Percentiles rank a stretch among this genome's conserved stretches.
phyloP scores from a whole-genome alignment of 2,797 vertebrate genomes.

The Nannoperca australis region DNA sequence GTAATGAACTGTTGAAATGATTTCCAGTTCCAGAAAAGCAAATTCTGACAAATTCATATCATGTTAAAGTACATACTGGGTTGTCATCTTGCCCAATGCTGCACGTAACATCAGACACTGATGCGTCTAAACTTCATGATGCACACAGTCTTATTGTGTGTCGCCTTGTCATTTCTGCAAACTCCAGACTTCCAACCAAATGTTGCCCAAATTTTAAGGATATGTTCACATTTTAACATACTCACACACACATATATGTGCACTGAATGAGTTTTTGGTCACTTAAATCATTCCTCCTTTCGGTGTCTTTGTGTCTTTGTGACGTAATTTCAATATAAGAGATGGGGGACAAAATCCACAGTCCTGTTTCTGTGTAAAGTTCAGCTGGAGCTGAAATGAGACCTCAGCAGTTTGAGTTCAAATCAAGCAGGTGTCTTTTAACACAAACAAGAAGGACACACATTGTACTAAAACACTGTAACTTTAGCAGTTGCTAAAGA shows the following conservation, averaged over 20 bases:
- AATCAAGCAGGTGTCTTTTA: too few relatives aligned
- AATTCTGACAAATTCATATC: not conserved
- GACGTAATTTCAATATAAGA: not conserved
- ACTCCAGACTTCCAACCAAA: too few relatives aligned
- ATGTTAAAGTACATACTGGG: not conserved
- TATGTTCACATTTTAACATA: not conserved
- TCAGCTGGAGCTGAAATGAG: not conserved
- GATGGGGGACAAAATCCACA: not conserved
- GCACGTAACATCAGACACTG: not conserved
- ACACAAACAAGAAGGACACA: not conserved
- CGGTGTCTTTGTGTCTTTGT: too few relatives aligned
- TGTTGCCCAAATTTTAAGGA: not conserved
- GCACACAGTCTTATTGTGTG: not conserved
- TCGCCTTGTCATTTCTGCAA: not conserved
- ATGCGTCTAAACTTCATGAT: not conserved
- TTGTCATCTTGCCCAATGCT: not conserved
- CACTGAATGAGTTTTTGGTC: not conserved
- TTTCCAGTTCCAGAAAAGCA: not conserved
- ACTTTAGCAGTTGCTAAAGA: too few relatives aligned
- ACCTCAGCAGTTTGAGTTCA: not conserved
- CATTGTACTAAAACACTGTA: not conserved
- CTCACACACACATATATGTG: not conserved
- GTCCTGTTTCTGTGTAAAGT: not conserved
- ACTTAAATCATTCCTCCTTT: not conserved
- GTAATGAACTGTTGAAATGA: too few relatives aligned